These are phyloP conservation scores for Drosophila carrolli DNA, from an alignment of 1,140 invertebrate species.

Conservation along the genomic window DNA sequence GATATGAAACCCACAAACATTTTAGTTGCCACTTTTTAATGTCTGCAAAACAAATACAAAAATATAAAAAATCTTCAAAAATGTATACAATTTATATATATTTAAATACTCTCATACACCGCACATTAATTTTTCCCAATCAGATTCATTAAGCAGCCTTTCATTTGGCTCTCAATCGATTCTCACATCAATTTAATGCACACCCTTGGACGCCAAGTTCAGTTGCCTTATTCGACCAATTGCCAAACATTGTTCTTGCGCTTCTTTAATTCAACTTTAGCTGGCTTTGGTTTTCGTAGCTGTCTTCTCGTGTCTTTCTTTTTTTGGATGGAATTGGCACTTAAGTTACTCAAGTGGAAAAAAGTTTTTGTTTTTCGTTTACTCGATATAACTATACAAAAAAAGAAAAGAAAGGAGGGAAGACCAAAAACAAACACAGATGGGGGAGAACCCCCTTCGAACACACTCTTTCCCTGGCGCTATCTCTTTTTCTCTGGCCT, in stretches of 20 bases:
- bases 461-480: background rate
- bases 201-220: conserved; percentile 30
- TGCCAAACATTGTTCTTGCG: conserved; percentile 43
- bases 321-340: conserved; percentile 73
- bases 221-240: conserved; percentile 5
- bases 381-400: conserved; percentile 74
- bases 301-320: conserved; percentile 33
- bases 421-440: conserved; percentile 43
- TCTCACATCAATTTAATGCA: conserved; percentile 53
- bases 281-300: conserved; percentile 28
- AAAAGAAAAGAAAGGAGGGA: background rate
- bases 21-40: too few relatives aligned
- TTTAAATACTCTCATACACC: conserved; percentile 5
- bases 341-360: conserved; percentile 83
- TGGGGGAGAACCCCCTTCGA: conserved; percentile 27
- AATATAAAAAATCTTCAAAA: too few relatives aligned
- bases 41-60: too few relatives aligned
- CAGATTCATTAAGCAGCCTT: conserved; percentile 35
- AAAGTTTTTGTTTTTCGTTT: conserved; percentile 83
- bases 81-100: conserved; percentile 1
- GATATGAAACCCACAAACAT: too few relatives aligned
- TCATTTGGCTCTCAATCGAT: conserved; percentile 58
- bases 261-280: conserved; percentile 40
- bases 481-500: conserved; percentile 34
- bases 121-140: conserved; percentile 1